phyloP scores from a whole-genome alignment of 2,888 invertebrate genomes.

The Spilosoma lubricipeda region DNA sequence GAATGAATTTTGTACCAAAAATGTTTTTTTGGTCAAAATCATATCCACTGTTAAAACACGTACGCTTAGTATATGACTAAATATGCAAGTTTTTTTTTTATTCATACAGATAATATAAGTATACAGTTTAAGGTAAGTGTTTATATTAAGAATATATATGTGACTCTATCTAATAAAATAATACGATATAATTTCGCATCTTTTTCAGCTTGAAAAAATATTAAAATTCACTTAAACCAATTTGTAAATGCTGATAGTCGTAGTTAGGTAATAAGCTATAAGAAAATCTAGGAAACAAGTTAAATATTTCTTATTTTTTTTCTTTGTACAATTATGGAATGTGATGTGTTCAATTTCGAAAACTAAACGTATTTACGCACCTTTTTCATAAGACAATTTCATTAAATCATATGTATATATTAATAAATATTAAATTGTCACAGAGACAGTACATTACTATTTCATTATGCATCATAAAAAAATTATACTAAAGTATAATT shows the following conservation, averaged over 20 bases:
- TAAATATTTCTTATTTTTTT: constrained; percentile 41
- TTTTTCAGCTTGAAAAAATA: constrained; percentile 28
- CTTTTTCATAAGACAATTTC: constrained; percentile 67
- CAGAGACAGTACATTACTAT: constrained; percentile 17
- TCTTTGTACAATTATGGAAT: constrained; percentile 81
- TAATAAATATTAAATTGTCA: constrained; percentile 25
- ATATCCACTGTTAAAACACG: constrained; percentile 41
- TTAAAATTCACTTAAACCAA: constrained; percentile 51
- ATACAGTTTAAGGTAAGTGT: constrained; percentile 39
- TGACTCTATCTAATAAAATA: constrained; percentile 42
- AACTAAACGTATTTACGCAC: constrained; percentile 63
- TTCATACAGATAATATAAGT: constrained; percentile 55
- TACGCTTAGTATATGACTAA: constrained; percentile 51
- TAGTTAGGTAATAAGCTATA: constrained; percentile 47
- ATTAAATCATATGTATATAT: constrained; percentile 39
- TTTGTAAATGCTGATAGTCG: constrained; percentile 63
- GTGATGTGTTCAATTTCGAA: constrained; percentile 74
- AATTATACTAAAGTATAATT: constrained; percentile 6
- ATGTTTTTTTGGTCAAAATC: constrained; percentile 30
- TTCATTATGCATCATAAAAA: constrained; percentile 12
- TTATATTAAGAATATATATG: constrained; percentile 35
- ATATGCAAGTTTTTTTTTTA: constrained; percentile 49
- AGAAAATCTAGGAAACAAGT: constrained; percentile 45
- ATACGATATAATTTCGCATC: constrained; percentile 33
- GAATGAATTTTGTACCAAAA: constrained; percentile 42